Evolutionary conservation across 1,140 invertebrate genomes (phyloP), one percentile per base, ranked within the genome.

Genomic region (Pissodes strobi): DNA sequence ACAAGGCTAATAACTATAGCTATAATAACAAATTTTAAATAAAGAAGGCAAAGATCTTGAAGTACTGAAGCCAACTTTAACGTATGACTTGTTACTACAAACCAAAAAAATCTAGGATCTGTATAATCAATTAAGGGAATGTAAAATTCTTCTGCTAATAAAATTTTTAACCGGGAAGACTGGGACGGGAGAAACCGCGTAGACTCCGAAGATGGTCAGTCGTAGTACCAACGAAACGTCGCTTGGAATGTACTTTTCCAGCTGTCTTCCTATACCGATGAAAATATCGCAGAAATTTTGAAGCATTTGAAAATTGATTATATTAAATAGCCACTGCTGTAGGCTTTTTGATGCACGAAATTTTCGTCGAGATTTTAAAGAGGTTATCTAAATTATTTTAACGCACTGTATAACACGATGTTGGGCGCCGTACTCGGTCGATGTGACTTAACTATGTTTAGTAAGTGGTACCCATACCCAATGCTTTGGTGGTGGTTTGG

Each of bases 131-230:
- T n/a, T n/a, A n/a, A n/a, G n/a, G n/a, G 49, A 46, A 21, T 17
- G 17, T n/a, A 53, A 25, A 51, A 55, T 34, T 30, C 15, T 17
- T 13, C 17, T 53, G 45, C 15, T 56, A 18, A 65, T 46, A 53
- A 55, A 60, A 15, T 55, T 38, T 15, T 55, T 60, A n/a, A 68
- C 48, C 10, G 61, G n/a, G 27, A 46, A 56, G 15, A 68, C 30
- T 18, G 38, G 49, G 10, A 68, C 46, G n/a, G 66, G 62, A 41
- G 62, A 55, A 25, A 68, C 30, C 27, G 62, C 62, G 19, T 60
- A 64, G 17, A 68, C 23, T 27, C 66, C 66, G 39, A 60, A 55
- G 22, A 63, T 15, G 22, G 49, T 15, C 12, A 53, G 23, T 15
- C 52, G 37, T n/a, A 63, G n/a, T 30, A 53, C 3, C 8, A 15